These are phyloP conservation scores for Calliopsis andreniformis DNA, from an alignment of 1,140 invertebrate genomes.

Conservation along the genomic window DNA sequence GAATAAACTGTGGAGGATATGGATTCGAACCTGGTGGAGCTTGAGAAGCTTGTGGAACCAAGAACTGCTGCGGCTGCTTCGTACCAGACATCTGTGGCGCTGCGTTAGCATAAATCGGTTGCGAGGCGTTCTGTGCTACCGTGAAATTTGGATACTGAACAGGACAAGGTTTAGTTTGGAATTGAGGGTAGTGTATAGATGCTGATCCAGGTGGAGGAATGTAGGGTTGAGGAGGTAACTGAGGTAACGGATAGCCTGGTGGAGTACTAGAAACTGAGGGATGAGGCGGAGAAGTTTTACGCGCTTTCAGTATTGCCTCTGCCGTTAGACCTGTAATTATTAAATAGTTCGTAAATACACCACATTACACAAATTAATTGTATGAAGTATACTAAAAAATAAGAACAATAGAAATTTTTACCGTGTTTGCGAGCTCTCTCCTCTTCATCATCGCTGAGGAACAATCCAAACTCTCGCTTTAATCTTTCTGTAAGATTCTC, in stretches of 20 bases:
- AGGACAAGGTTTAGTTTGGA: slow-evolving; percentile 60
- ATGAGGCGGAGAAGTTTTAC: slow-evolving; percentile 65
- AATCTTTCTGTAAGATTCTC: slow-evolving; percentile 89
- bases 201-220: slow-evolving; percentile 79
- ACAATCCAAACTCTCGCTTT: slow-evolving; percentile 88
- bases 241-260: slow-evolving; percentile 65
- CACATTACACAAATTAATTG: no score
- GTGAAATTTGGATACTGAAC: slow-evolving; percentile 68
- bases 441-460: slow-evolving; percentile 86
- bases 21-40: slow-evolving; percentile 79
- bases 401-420: slow-evolving; percentile 51
- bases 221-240: slow-evolving; percentile 77
- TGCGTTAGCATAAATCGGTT: slow-evolving; percentile 57
- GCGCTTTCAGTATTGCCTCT: slow-evolving; percentile 75
- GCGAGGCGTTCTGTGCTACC: slow-evolving; percentile 51
- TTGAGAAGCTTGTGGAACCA: slow-evolving; percentile 76
- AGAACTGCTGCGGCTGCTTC: slow-evolving; percentile 63
- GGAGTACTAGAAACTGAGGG: slow-evolving; percentile 28
- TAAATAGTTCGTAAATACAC: no score
- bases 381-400: no score
- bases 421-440: slow-evolving; percentile 81
- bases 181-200: slow-evolving; percentile 73
- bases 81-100: slow-evolving; percentile 43
- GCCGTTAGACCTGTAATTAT: slow-evolving; percentile 72
- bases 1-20: slow-evolving; percentile 76